Conservation (phyloP, 2,797 vertebrate species). For the Lagothrix lagotricha region DNA sequence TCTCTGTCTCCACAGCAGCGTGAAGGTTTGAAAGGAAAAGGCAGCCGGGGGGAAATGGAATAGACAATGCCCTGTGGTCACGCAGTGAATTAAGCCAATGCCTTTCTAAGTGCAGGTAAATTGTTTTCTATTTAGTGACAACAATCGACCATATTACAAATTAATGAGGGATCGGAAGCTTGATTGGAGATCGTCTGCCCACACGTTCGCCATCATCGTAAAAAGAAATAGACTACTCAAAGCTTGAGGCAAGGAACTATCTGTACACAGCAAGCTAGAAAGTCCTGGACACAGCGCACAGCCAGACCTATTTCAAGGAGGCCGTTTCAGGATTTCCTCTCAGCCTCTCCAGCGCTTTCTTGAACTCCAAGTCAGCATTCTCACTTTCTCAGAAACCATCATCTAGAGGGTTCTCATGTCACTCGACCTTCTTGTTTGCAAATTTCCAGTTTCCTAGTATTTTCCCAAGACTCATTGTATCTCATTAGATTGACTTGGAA, state of each 20-base stretch:
- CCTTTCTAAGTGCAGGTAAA: slow-evolving; percentile 56
- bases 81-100: slow-evolving; percentile 38
- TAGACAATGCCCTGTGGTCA: slow-evolving; percentile 41
- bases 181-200: slow-evolving; percentile 30
- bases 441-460: slow-evolving; percentile 60
- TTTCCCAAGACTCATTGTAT: slow-evolving; percentile 49
- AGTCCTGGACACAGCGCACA: slow-evolving; percentile 42
- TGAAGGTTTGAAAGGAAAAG: slow-evolving; percentile 37
- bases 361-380: slow-evolving; percentile 14
- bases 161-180: slow-evolving; percentile 44
- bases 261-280: background rate
- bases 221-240: slow-evolving; percentile 43
- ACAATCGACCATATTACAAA: slow-evolving; percentile 50
- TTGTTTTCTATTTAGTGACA: slow-evolving; percentile 54
- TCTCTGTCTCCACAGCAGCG: background rate
- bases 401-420: slow-evolving; percentile 57
- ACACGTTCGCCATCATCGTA: slow-evolving; percentile 35
- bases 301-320: slow-evolving; percentile 40
- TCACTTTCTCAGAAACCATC: slow-evolving; percentile 53
- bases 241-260: slow-evolving; percentile 22
- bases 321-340: slow-evolving; percentile 77
- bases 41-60: background rate
- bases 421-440: slow-evolving; percentile 71
- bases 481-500: background rate
- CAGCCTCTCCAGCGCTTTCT: slow-evolving; percentile 40